phyloP scores from a whole-genome alignment of 1,140 invertebrate species.

The Pseudomyrmex cubaensis region DNA sequence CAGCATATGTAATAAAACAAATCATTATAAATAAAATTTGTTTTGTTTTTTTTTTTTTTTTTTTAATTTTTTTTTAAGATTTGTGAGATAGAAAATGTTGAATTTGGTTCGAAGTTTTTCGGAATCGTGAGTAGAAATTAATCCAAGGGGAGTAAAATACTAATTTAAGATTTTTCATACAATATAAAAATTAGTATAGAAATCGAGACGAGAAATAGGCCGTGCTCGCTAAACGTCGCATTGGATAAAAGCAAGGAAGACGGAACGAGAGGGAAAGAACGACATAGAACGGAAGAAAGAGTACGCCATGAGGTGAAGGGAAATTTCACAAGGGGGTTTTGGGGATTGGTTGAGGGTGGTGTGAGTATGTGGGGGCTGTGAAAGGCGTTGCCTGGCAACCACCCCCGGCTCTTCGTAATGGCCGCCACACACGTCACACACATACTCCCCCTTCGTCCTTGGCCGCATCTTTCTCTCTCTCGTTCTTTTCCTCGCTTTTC shows the following conservation, averaged over 20 bases:
- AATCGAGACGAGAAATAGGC: slow-evolving; percentile 77
- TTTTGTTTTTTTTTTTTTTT: no score
- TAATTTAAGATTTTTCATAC: slow-evolving; percentile 4
- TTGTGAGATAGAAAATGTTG: neutral
- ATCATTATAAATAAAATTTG: neutral
- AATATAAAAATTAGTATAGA: slow-evolving; percentile 71
- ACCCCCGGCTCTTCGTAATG: slow-evolving; percentile 82
- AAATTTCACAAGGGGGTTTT: slow-evolving; percentile 67
- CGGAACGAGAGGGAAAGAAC: slow-evolving; percentile 58
- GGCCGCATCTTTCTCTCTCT: slow-evolving; percentile 64
- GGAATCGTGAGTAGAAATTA: neutral
- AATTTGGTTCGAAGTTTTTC: neutral
- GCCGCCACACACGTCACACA: slow-evolving; percentile 84
- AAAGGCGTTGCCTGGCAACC: slow-evolving; percentile 84
- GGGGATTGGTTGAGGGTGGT: slow-evolving; percentile 83
- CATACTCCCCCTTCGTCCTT: slow-evolving; percentile 73
- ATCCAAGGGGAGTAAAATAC: neutral
- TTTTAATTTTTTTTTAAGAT: no score
- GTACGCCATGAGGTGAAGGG: slow-evolving; percentile 63
- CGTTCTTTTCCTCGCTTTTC: slow-evolving; percentile 28
- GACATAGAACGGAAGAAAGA: slow-evolving; percentile 72
- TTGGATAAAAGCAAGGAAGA: slow-evolving; percentile 55
- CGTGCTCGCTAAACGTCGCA: slow-evolving; percentile 79
- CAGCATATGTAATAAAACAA: neutral
- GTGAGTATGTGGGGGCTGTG: slow-evolving; percentile 83